Base-by-base conservation (phyloP, 2,113 vertebrate species). In the Chiloscyllium plagiosum region DNA sequence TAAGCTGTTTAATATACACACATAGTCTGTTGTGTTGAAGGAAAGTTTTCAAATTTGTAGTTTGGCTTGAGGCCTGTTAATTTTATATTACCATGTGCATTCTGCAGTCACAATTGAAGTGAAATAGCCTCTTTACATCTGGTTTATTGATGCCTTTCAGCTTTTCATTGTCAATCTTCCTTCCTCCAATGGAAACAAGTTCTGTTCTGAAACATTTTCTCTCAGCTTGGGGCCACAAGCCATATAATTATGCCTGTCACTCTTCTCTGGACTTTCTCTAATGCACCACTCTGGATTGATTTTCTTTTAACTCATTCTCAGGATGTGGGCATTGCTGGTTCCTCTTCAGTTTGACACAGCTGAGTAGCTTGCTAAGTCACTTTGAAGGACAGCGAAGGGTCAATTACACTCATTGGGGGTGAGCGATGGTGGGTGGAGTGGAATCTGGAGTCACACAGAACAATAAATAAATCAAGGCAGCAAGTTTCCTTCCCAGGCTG, bases 101-200 rank as follows among this genome's bases (percentile, higher is more conserved):
- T 94, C 10, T 72, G 37, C 42, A 95, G 70, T 72, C 68, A 52
- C 47, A 76, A 26, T 72, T 72, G 42, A 95, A 76, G 24, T 15
- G 68, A 95, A 76, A 76, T 70, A 76, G 24, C 47, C 24, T 29
- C 68, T 52, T 72, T 95, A 76, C 68, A 95, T 76, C 13, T 76
- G 13, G 13, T 95, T 76, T 95, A 76, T 70, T 95, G 94, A 95
- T 95, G 42, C 94, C 94, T 95, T 94, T 47, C 93, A 94, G 93
- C 93, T 70, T 94, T 94, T 42, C 68, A 13, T 69, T 47, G 37
- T 94, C 37, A 70, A 94, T 94, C 93, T 94, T 95, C 37, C 69
- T 52, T 76, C 66, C 68, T 76, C 69, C 47, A 70, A 47, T 95
- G 47, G 72, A 95, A 76, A 95, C 69, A 95, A 20, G 61, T n/a